phyloP scores from a whole-genome alignment of 2,888 invertebrate species.

The Loripinus fragilis region DNA sequence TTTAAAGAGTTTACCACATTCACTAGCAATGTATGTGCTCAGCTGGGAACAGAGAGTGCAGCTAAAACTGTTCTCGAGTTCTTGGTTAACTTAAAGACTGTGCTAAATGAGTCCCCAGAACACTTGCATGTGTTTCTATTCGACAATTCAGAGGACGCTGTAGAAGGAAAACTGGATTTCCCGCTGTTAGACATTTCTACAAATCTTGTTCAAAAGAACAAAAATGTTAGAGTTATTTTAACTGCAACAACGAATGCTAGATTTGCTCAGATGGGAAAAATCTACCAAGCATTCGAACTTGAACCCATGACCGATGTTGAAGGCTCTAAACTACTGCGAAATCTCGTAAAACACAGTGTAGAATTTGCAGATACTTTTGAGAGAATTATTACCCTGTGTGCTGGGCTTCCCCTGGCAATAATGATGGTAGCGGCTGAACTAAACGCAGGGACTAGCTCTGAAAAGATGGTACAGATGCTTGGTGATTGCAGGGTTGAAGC shows the following conservation, averaged over 20 bases:
- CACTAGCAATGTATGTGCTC: not conserved
- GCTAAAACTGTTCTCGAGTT: not conserved
- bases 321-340: constrained; percentile 32
- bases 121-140: constrained; percentile 28
- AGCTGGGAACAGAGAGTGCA: not conserved
- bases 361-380: constrained; percentile 30
- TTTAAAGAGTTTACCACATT: not conserved
- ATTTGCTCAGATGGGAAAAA: not conserved
- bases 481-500: constrained; percentile 46
- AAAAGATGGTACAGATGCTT: constrained; percentile 45
- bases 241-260: constrained; percentile 36
- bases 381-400: constrained; percentile 46
- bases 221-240: constrained; percentile 39
- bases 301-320: constrained; percentile 28
- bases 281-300: not conserved
- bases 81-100: not conserved
- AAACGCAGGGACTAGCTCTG: constrained; percentile 31
- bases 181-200: constrained; percentile 23
- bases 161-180: constrained; percentile 27
- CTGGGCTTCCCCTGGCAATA: constrained; percentile 54
- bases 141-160: constrained; percentile 54
- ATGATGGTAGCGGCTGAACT: constrained; percentile 50
- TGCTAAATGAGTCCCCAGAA: not conserved
- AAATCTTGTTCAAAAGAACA: constrained; percentile 7
- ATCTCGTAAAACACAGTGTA: constrained; percentile 25